phyloP scores from a whole-genome alignment of 2,113 vertebrate species.

The Holacanthus passer region DNA sequence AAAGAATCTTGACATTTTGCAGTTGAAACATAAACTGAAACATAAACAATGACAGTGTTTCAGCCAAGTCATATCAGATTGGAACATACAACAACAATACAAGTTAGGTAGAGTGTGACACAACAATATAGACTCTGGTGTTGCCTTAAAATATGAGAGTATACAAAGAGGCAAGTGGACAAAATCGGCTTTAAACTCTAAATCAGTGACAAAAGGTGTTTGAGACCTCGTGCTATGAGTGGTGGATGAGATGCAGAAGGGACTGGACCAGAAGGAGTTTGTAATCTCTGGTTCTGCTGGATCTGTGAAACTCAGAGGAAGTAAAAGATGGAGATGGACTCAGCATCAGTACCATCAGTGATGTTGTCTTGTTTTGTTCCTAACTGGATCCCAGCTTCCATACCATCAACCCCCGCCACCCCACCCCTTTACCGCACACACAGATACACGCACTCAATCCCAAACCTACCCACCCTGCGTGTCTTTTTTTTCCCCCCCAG shows the following conservation, averaged over 20 bases:
- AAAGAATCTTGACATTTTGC: not conserved
- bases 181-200: conserved; percentile 17
- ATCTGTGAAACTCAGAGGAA: not conserved
- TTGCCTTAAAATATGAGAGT: not conserved
- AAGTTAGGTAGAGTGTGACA: not conserved
- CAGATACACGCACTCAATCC: conserved; percentile 4
- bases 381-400: conserved; percentile 10
- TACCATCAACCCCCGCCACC: not conserved
- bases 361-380: conserved; percentile 7
- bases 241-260: conserved; percentile 1
- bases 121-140: not conserved
- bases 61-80: not conserved
- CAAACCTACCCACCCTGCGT: conserved; percentile 34
- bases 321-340: not conserved
- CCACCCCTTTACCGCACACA: conserved; percentile 9
- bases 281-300: not conserved
- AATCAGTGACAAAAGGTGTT: conserved; percentile 1
- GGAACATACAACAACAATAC: too few relatives aligned
- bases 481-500: conserved; percentile 11
- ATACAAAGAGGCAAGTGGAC: not conserved
- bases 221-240: not conserved
- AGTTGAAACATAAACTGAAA: not conserved
- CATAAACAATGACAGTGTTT: not conserved
- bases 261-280: not conserved
- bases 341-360: not conserved